phyloP scores from a whole-genome alignment of 2,888 invertebrate genomes.

The Coenonympha glycerion region DNA sequence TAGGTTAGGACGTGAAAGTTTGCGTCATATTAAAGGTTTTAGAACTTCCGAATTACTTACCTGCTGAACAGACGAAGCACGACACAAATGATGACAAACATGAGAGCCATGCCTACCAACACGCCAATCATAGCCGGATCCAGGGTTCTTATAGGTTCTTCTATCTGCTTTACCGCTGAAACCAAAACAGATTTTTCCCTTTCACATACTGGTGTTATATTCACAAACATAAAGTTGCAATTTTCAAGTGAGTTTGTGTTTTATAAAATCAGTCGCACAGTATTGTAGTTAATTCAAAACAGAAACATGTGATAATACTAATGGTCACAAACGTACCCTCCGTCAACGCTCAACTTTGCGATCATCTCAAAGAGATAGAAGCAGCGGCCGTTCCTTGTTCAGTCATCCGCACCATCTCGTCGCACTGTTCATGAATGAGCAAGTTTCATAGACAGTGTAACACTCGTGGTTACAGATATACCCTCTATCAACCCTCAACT shows the following conservation, averaged over 20 bases:
- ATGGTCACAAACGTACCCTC: constrained; percentile 85
- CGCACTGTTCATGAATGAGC: constrained; percentile 90
- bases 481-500: constrained; percentile 81
- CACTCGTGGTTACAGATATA: constrained; percentile 84
- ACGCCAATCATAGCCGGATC: constrained; percentile 95
- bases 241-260: too few species aligned
- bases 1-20: too few species aligned
- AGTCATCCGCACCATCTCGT: constrained; percentile 82
- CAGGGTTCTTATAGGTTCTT: constrained; percentile 80
- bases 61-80: constrained; percentile 94
- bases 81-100: constrained; percentile 95
- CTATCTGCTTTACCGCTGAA: constrained; percentile 76
- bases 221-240: too few species aligned
- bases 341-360: too few species aligned
- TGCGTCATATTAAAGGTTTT: too few species aligned
- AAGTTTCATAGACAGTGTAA: constrained; percentile 81
- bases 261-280: too few species aligned
- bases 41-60: too few species aligned
- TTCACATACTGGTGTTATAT: neutral
- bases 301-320: constrained; percentile 52
- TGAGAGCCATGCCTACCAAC: constrained; percentile 91
- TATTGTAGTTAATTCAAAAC: too few species aligned
- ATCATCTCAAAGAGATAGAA: too few species aligned
- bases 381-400: too few species aligned
- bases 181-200: constrained; percentile 15